Evolutionary conservation across 2,113 vertebrate species (phyloP).

Genomic region (Papio anubis): DNA sequence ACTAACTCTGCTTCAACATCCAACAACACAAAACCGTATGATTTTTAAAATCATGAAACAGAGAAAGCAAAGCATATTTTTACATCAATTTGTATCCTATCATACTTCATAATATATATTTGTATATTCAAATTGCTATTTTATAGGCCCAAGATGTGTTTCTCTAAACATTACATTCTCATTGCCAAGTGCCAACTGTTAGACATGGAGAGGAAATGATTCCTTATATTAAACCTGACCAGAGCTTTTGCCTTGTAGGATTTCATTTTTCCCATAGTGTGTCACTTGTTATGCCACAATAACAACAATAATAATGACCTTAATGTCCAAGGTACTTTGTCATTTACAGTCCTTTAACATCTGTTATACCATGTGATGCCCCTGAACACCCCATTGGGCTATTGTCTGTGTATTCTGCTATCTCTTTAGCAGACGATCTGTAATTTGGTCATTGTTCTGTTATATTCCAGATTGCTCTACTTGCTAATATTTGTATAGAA

Average conservation of each 20-base stretch:
- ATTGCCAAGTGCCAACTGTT: slow-evolving; percentile 63
- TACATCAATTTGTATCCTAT: slow-evolving; percentile 85
- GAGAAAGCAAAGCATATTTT: slow-evolving; percentile 85
- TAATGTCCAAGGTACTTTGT: slow-evolving; percentile 51
- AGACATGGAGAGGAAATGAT: slow-evolving; percentile 58
- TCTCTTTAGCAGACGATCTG: background rate
- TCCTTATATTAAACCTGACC: slow-evolving; percentile 44
- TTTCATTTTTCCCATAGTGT: background rate
- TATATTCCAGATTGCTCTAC: background rate
- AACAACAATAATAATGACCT: slow-evolving; percentile 21
- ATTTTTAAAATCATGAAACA: slow-evolving; percentile 83
- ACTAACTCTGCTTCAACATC: slow-evolving; percentile 79
- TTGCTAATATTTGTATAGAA: slow-evolving; percentile 44
- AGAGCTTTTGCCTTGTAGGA: slow-evolving; percentile 52
- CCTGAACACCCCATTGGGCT: background rate
- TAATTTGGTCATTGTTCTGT: background rate
- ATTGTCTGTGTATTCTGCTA: background rate
- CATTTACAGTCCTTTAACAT: background rate
- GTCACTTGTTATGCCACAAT: background rate
- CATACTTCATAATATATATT: slow-evolving; percentile 86
- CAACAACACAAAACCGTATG: slow-evolving; percentile 76
- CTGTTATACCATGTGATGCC: background rate
- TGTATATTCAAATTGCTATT: slow-evolving; percentile 85
- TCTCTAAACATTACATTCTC: slow-evolving; percentile 39
- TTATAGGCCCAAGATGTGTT: slow-evolving; percentile 77